Conservation (phyloP, 2,888 invertebrate genomes). For the Lasioglossum calceatum region DNA sequence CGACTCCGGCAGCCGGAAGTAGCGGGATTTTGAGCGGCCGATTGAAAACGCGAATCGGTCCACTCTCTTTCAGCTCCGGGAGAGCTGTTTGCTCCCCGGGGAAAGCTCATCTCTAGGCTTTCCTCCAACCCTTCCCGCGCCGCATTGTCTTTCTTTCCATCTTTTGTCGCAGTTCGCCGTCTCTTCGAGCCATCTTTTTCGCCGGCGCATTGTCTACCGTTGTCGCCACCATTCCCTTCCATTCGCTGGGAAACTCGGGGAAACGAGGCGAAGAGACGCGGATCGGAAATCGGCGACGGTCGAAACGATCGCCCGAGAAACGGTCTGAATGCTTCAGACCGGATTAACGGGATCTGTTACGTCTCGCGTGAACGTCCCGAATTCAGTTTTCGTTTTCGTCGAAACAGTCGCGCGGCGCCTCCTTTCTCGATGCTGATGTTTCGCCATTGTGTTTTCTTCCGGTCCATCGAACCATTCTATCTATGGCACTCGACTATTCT, state of each 20-base stretch:
- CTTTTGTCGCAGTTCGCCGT: slow-evolving; percentile 45
- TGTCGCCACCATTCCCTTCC: slow-evolving; percentile 5
- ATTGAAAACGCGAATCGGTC: slow-evolving; percentile 48
- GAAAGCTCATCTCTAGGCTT: slow-evolving; percentile 46
- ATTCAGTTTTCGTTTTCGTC: neutral
- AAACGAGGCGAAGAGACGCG: slow-evolving; percentile 30
- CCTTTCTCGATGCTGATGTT: neutral
- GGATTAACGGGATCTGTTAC: slow-evolving; percentile 14
- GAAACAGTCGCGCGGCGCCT: neutral
- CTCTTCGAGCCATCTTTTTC: slow-evolving; percentile 9
- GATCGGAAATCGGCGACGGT: slow-evolving; percentile 44
- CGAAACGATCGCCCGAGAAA: neutral
- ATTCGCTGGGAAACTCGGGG: slow-evolving; percentile 6
- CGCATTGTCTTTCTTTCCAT: slow-evolving; percentile 50
- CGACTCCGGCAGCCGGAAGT: slow-evolving; percentile 34
- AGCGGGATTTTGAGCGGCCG: slow-evolving; percentile 50
- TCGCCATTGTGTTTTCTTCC: neutral
- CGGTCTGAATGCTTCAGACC: neutral
- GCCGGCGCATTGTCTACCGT: slow-evolving; percentile 24
- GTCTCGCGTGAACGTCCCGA: slow-evolving; percentile 2
- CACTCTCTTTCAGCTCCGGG: slow-evolving; percentile 9
- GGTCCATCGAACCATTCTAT: neutral
- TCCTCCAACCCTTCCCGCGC: slow-evolving; percentile 41
- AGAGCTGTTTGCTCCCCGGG: slow-evolving; percentile 55
- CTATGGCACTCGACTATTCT: neutral